Percentiles rank a stretch among this genome's conserved stretches.
phyloP scores from a whole-genome alignment of 2,888 invertebrate species.

The Heteromyza rotundicornis region DNA sequence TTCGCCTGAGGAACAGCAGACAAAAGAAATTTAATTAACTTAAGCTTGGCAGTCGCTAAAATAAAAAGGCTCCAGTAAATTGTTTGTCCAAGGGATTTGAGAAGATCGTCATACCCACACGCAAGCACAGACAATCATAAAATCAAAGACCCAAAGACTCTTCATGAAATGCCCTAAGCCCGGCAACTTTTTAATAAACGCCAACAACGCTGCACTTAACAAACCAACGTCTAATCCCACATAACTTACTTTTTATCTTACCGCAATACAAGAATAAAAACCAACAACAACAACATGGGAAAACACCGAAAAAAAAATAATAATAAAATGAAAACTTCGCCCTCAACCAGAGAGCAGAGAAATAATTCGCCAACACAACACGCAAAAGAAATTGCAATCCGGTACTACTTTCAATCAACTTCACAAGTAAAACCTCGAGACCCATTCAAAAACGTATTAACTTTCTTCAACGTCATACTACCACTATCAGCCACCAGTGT shows the following conservation, averaged over 20 bases:
- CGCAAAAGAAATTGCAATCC: slow-evolving; percentile 6
- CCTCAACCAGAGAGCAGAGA: too few species aligned
- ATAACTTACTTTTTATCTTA: slow-evolving; percentile 21
- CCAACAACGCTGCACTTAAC: slow-evolving; percentile 5
- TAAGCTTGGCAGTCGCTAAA: too few species aligned
- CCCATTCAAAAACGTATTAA: slow-evolving; percentile 27
- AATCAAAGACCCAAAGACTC: neutral
- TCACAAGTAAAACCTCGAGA: slow-evolving; percentile 14
- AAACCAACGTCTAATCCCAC: slow-evolving; percentile 12
- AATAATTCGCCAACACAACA: neutral
- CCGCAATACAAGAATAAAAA: too few species aligned
- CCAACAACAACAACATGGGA: neutral
- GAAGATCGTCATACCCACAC: too few species aligned
- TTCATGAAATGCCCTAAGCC: neutral
- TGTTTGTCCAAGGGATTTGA: too few species aligned
- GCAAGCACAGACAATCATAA: too few species aligned
- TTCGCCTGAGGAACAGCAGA: too few species aligned
- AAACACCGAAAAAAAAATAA: neutral
- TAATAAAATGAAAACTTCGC: neutral
- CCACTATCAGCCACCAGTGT: too few species aligned
- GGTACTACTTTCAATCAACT: slow-evolving; percentile 9
- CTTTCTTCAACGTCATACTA: slow-evolving; percentile 15
- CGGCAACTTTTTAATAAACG: slow-evolving; percentile 12
- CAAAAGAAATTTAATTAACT: too few species aligned
- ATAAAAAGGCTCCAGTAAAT: too few species aligned